Evolutionary conservation across 2,797 vertebrate species (phyloP), one percentile per base, ranked within the genome.

Genomic region (Gymnothorax javanicus): DNA sequence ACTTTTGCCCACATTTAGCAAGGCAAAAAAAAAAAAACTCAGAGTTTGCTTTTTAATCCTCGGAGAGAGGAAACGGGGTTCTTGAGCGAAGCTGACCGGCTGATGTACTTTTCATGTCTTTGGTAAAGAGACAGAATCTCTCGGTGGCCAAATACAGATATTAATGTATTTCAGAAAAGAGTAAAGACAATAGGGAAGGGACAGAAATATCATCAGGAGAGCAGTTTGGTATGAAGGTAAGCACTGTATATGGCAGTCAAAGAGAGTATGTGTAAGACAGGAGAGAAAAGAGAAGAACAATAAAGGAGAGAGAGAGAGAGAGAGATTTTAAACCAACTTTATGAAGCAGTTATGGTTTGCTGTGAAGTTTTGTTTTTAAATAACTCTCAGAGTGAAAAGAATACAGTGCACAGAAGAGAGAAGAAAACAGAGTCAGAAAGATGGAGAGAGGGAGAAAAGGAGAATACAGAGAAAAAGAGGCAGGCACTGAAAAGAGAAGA

Each of bases 91-190:
- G 77, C 88, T 73, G 89, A 85, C 58, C 67, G 84, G 88, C 88
- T 43, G 27, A 82, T 56, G 12, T 23, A 9, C 52, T n/a, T 3
- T 43, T 56, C 59, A 84, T 86, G 73, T 89, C 64, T 82, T 85
- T 67, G 13, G 23, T 87, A 84, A 88, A 87, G 84, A 77, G 60
- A 88, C 87, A 84, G 43, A 23, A 71, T 87, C 62, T 84, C 85
- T 58, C 86, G 59, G 4, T 79, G n/a, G 64, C 85, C 69, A 89
- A 87, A 91, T 87, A 79, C 83, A 77, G 52, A 52, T 82, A 89
- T 88, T 85, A 84, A 84, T 25, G 52, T 83, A 84, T 84, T 83
- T 12, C 87, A 73, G n/a, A n/a, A 79, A 85, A 54, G 62, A 82
- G 57, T 84, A 85, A 60, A 64, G 69, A 83, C 84, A 59, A 83